Evolutionary conservation across 2,113 vertebrate genomes (phyloP).

Genomic region (Anser cygnoides): DNA sequence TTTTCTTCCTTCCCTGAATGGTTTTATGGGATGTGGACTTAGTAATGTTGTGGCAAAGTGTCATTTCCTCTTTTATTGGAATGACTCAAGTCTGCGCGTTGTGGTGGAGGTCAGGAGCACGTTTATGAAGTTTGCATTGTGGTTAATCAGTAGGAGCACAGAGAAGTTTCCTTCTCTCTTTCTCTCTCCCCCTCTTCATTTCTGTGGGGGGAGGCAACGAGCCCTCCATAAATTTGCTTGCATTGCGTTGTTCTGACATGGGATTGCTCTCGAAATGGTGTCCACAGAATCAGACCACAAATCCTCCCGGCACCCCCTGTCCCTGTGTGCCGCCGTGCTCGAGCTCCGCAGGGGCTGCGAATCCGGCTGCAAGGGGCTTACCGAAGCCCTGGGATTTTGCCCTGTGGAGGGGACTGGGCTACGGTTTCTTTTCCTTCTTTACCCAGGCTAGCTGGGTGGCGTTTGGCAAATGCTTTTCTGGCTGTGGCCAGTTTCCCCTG

Average conservation of each 20-base stretch:
- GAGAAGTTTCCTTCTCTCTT: slow-evolving; percentile 27
- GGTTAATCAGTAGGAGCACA: slow-evolving; percentile 69
- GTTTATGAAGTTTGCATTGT: slow-evolving; percentile 71
- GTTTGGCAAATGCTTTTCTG: not conserved
- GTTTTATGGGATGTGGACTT: slow-evolving; percentile 71
- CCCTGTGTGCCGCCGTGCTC: not conserved
- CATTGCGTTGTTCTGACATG: fast-evolving
- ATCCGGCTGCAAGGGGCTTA: not conserved
- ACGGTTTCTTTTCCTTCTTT: not conserved
- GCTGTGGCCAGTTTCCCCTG: not conserved
- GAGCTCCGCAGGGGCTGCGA: not conserved
- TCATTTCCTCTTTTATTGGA: slow-evolving; percentile 70
- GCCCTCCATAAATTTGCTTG: not conserved
- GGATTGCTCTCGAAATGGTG: not conserved
- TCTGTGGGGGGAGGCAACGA: not conserved
- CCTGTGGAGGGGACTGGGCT: not conserved
- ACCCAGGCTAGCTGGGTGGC: no score
- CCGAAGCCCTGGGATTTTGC: not conserved
- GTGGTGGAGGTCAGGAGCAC: slow-evolving; percentile 60
- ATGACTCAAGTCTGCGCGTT: slow-evolving; percentile 39
- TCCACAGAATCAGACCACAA: not conserved
- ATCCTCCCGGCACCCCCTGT: not conserved
- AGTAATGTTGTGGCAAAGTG: slow-evolving; percentile 72
- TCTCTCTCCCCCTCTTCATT: not conserved
- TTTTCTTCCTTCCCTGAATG: not conserved